These are phyloP conservation scores for Chrysolina americana DNA, from an alignment of 2,888 invertebrate genomes.

Conservation along the genomic window DNA sequence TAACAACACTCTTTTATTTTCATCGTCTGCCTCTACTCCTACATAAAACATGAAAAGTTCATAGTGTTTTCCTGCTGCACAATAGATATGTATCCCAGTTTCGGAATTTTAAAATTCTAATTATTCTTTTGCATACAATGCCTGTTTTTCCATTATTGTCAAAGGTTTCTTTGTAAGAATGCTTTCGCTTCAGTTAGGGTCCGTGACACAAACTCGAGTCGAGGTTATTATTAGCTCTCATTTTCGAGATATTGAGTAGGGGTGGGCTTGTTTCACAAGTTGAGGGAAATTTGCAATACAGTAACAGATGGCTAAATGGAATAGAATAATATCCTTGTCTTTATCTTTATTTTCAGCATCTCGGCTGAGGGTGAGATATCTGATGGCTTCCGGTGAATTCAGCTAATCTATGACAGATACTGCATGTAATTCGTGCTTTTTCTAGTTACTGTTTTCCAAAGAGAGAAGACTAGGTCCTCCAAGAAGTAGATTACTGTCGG, in stretches of 20 bases:
- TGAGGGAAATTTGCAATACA: neutral
- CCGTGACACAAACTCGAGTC: neutral
- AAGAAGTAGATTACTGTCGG: no score
- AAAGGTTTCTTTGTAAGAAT: constrained; percentile 38
- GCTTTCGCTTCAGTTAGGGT: constrained; percentile 23
- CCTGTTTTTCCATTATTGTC: constrained; percentile 39
- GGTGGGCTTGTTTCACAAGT: neutral
- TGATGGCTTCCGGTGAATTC: no score
- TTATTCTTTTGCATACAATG: constrained; percentile 43
- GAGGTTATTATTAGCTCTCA: neutral
- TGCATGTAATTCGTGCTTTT: no score
- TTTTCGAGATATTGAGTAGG: neutral
- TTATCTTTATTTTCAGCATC: neutral
- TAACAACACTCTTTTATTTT: neutral
- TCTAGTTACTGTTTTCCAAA: no score
- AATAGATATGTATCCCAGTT: constrained; percentile 40
- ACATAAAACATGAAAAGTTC: constrained; percentile 19
- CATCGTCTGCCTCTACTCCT: neutral
- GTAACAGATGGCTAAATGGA: neutral
- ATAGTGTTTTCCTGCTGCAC: constrained; percentile 16
- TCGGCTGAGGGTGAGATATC: no score
- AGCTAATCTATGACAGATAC: no score
- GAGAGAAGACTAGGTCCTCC: no score
- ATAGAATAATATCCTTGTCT: neutral
- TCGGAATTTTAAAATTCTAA: constrained; percentile 41